phyloP scores from a whole-genome alignment of 2,888 invertebrate genomes.

The Hanleya hanleyi region DNA sequence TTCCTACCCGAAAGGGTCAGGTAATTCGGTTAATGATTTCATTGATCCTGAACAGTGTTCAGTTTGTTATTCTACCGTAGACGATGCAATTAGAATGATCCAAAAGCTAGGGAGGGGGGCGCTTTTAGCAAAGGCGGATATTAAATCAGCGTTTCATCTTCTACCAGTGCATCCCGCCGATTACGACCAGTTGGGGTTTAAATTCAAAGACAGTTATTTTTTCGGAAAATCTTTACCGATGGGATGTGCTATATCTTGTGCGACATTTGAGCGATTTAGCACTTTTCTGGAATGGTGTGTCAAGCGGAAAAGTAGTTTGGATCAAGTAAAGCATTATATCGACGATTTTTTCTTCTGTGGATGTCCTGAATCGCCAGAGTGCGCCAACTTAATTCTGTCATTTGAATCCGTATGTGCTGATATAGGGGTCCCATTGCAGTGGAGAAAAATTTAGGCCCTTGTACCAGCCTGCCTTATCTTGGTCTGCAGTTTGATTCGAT shows the following conservation, averaged over 20 bases:
- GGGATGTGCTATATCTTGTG: too few species aligned
- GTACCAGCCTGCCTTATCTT: background rate
- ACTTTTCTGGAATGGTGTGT: too few species aligned
- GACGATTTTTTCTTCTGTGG: too few species aligned
- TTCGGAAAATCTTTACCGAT: conserved; percentile 19
- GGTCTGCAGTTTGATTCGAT: background rate
- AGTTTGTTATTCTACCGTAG: conserved; percentile 13
- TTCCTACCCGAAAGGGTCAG: conserved; percentile 18
- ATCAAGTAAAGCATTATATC: too few species aligned
- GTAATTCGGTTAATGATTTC: conserved; percentile 25
- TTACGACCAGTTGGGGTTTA: conserved; percentile 30
- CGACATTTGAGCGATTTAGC: too few species aligned
- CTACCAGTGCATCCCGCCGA: conserved; percentile 26
- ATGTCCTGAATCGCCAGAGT: too few species aligned
- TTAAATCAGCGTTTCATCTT: conserved; percentile 33
- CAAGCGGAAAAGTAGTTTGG: too few species aligned
- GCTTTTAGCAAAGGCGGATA: conserved; percentile 27
- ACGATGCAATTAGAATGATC: conserved; percentile 17
- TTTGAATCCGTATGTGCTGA: background rate
- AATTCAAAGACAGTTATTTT: conserved; percentile 21
- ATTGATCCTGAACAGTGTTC: conserved; percentile 16
- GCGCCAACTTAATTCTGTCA: too few species aligned
- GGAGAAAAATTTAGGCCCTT: background rate
- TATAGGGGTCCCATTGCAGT: background rate
- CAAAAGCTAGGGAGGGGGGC: conserved; percentile 10